Conservation (phyloP, 2,888 invertebrate genomes). For the Pristionchus arcanus region DNA sequence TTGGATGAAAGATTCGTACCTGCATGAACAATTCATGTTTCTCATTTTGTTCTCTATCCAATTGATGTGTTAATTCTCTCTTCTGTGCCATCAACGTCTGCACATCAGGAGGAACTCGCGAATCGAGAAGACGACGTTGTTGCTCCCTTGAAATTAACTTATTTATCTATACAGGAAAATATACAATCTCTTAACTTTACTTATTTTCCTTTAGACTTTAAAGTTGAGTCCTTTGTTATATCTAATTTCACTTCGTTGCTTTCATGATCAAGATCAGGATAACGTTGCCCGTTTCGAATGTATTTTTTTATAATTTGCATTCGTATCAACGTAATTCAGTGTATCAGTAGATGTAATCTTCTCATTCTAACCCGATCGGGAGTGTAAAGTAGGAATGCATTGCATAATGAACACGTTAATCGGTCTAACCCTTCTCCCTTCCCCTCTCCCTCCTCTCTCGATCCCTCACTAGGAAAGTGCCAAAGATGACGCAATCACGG, state of each 20-base stretch:
- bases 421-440: slow-evolving; percentile 25
- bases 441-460: slow-evolving; percentile 19
- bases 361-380: neutral
- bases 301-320: too few relatives aligned
- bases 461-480: slow-evolving; percentile 20
- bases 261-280: too few relatives aligned
- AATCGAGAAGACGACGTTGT: slow-evolving; percentile 60
- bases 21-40: slow-evolving; percentile 77
- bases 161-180: too few relatives aligned
- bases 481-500: neutral
- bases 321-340: neutral
- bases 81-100: slow-evolving; percentile 74
- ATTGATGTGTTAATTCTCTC: slow-evolving; percentile 54
- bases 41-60: slow-evolving; percentile 76
- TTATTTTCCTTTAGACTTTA: too few relatives aligned
- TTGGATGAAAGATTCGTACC: slow-evolving; percentile 59
- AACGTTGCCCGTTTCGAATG: too few relatives aligned
- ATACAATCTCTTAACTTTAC: too few relatives aligned
- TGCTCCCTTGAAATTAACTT: neutral
- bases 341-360: neutral
- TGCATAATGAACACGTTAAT: slow-evolving; percentile 39
- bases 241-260: too few relatives aligned
- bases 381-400: neutral
- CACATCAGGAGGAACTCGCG: slow-evolving; percentile 72
- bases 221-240: too few relatives aligned